Evolutionary conservation across 92 coral and sea anemone species (phyloP).

Genomic region (Epizoanthus scotinus): DNA sequence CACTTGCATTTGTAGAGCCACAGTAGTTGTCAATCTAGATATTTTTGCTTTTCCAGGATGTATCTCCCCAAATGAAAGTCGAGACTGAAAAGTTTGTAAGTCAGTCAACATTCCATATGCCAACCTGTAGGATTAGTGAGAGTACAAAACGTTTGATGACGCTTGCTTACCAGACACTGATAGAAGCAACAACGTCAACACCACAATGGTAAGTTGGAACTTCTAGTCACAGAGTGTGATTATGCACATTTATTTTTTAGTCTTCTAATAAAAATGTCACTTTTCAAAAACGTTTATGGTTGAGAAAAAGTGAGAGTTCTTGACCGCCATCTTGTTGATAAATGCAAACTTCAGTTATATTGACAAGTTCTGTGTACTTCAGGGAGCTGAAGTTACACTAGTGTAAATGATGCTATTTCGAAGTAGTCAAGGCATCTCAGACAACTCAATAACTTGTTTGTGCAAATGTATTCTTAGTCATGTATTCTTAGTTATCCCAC

Average conservation of each 20-base stretch:
- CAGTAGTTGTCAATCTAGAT: background rate
- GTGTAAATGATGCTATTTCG: no score
- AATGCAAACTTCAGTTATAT: no score
- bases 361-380: no score
- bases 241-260: background rate
- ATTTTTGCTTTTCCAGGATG: constrained; percentile 36
- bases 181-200: constrained; percentile 88
- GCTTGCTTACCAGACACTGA: constrained; percentile 81
- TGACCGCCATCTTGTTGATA: no score
- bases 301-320: no score
- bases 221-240: background rate
- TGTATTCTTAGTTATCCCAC: no score
- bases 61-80: constrained; percentile 30
- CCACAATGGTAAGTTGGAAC: constrained; percentile 64
- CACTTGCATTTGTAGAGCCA: background rate
- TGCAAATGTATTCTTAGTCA: no score
- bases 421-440: no score
- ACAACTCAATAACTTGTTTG: no score
- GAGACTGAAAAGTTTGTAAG: constrained; percentile 71
- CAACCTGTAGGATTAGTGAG: constrained; percentile 91
- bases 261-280: no score
- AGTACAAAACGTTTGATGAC: constrained; percentile 75
- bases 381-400: no score
- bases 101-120: constrained; percentile 81
- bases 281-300: no score